These are phyloP conservation scores for Clepsis dumicolana DNA, from an alignment of 2,888 invertebrate genomes.

Conservation along the genomic window DNA sequence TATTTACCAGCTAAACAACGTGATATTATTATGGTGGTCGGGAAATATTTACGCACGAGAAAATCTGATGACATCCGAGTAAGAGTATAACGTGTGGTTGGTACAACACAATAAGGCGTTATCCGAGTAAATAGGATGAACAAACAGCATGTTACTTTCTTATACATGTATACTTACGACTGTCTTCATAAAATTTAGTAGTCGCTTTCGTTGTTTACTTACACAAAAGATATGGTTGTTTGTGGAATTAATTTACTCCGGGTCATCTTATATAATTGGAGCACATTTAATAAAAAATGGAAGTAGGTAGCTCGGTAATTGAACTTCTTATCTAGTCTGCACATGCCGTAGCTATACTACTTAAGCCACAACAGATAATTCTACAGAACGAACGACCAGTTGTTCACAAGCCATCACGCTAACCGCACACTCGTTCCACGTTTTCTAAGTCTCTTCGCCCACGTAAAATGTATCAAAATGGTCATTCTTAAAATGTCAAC, in stretches of 20 bases:
- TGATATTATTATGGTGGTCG: background rate
- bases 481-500: conserved; percentile 71
- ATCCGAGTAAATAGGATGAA: background rate
- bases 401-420: conserved; percentile 51
- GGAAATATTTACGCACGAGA: background rate
- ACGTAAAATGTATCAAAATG: conserved; percentile 83
- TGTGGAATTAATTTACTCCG: background rate
- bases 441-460: conserved; percentile 17
- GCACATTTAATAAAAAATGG: conserved; percentile 16
- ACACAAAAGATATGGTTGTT: too few relatives aligned
- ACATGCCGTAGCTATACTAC: background rate
- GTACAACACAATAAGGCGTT: background rate
- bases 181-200: background rate
- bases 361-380: conserved; percentile 16
- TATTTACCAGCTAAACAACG: background rate
- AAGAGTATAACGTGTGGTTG: background rate
- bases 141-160: background rate
- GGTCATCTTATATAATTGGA: background rate
- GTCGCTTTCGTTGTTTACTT: background rate
- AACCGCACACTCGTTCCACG: conserved; percentile 45
- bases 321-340: conserved; percentile 38
- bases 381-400: conserved; percentile 41
- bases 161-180: too few relatives aligned
- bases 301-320: conserved; percentile 37
- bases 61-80: background rate